phyloP scores from a whole-genome alignment of 2,888 invertebrate species.

The Lepas anatifera region DNA sequence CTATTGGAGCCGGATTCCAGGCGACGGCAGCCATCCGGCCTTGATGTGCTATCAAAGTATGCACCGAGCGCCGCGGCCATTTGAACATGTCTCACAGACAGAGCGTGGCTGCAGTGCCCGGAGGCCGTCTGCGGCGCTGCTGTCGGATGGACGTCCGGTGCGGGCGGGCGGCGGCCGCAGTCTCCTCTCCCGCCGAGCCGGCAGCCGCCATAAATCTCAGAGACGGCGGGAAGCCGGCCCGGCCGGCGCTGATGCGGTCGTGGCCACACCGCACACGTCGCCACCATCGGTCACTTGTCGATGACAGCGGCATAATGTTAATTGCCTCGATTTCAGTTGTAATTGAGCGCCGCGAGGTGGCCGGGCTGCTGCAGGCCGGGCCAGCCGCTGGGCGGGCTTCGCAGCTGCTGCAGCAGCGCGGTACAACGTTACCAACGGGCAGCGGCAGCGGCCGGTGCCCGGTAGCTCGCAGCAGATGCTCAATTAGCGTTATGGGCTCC shows the following conservation, averaged over 20 bases:
- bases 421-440: no score
- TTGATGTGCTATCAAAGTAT: neutral
- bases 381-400: no score
- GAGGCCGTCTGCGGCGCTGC: no score
- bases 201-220: neutral
- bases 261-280: neutral
- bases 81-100: neutral
- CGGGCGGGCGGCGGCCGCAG: neutral
- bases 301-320: slow-evolving; percentile 4
- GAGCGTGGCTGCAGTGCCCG: no score
- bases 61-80: neutral
- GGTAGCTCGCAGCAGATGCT: neutral
- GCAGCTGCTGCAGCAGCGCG: no score
- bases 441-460: no score
- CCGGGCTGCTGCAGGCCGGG: neutral
- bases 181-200: neutral
- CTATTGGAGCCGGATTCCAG: no score
- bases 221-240: neutral
- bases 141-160: neutral
- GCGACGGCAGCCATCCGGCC: no score
- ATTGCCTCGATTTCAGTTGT: neutral
- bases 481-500: neutral
- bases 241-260: neutral
- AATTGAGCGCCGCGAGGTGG: neutral
- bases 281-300: neutral